A percentile compares a stretch with the other conserved stretches of the same genome.
Evolutionary conservation across 2,797 vertebrate species (phyloP).

Genomic region (Sparidentex hasta): DNA sequence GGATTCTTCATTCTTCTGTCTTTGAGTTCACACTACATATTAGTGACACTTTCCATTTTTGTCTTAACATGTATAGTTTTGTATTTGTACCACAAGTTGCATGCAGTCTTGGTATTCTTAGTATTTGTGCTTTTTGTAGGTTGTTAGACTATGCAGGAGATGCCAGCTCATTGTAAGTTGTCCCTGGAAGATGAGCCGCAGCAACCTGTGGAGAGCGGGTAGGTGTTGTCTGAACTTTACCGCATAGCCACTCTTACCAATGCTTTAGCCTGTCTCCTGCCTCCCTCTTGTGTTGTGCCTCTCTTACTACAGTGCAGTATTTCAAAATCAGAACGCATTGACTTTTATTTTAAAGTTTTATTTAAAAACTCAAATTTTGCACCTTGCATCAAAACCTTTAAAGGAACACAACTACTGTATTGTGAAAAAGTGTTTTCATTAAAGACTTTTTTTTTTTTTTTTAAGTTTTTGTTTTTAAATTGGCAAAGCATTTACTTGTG

Average conservation of each 20-base stretch:
- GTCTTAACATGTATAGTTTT: background rate
- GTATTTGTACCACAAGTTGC: slow-evolving; percentile 21
- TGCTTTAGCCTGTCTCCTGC: background rate
- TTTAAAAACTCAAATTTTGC: background rate
- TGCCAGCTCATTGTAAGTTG: slow-evolving; percentile 64
- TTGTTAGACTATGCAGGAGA: slow-evolving; percentile 71
- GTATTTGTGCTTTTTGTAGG: slow-evolving; percentile 82
- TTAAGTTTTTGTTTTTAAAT: background rate
- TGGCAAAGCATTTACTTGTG: background rate
- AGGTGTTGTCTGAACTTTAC: background rate
- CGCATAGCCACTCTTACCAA: background rate
- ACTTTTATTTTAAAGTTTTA: no score
- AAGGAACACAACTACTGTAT: background rate
- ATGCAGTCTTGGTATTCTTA: slow-evolving; percentile 71
- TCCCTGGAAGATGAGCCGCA: slow-evolving; percentile 48
- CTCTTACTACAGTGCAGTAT: background rate
- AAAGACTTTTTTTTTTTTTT: no score
- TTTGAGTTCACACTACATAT: background rate
- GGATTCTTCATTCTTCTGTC: slow-evolving; percentile 18
- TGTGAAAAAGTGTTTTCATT: no score
- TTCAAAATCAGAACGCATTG: no score
- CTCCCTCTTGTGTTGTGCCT: background rate
- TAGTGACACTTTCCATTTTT: background rate
- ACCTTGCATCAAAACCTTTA: background rate
- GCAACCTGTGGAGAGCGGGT: slow-evolving; percentile 40